Evolutionary conservation across 2,888 invertebrate species (phyloP), one percentile per base, ranked within the genome.

Genomic region (Megastigmus dorsalis): DNA sequence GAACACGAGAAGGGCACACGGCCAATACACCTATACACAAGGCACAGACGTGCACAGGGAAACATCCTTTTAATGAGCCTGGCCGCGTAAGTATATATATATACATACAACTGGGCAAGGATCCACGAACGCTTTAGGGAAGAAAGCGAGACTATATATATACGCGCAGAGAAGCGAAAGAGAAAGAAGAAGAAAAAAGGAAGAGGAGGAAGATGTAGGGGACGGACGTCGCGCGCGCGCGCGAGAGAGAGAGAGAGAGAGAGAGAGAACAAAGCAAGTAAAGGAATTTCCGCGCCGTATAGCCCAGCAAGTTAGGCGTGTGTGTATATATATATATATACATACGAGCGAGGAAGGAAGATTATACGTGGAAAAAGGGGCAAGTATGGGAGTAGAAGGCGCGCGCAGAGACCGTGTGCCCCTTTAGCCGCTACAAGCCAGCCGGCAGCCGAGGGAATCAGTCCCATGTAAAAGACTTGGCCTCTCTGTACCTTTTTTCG

Each of bases 211-310:
- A n/a, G n/a, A n/a, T n/a, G n/a, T n/a, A n/a, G n/a, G n/a, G n/a
- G n/a, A n/a, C n/a, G n/a, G n/a, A n/a, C n/a, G n/a, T n/a, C n/a
- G n/a, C n/a, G n/a, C n/a, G n/a, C n/a, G n/a, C n/a, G n/a, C n/a
- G n/a, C n/a, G n/a, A n/a, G n/a, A n/a, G n/a, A n/a, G n/a, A n/a
- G n/a, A n/a, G n/a, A n/a, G n/a, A n/a, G n/a, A n/a, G n/a, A n/a
- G n/a, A n/a, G n/a, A n/a, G n/a, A 54, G 26, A 43, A 60, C 26
- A 65, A 54, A 68, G 52, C 68, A 74, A 62, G 74, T 57, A 76
- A 57, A 67, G 66, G 71, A 79, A 79, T 76, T 76, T 68, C 74
- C 75, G 50, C 41, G 69, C 66, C 66, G 62, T 68, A n/a, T n/a
- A 18, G 54, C 10, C 52, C 52, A 62, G 60, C 60, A 45, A 38